Base-by-base conservation (phyloP, 2,113 vertebrate genomes). In the Tapirus terrestris region DNA sequence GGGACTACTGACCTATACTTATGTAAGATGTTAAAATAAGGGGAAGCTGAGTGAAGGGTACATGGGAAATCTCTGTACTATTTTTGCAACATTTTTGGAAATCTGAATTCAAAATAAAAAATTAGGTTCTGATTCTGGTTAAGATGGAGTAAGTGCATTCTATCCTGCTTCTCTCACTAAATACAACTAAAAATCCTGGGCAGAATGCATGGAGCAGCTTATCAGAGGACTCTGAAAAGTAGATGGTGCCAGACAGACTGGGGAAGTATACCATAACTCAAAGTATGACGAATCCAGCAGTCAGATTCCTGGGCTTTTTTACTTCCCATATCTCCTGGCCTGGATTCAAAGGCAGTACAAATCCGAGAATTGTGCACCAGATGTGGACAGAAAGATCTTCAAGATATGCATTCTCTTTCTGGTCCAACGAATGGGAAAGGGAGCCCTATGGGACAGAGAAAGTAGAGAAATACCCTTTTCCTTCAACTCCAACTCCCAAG, bases 101-200 rank as follows among this genome's bases (percentile, higher is more conserved):
- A 90, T 84, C 70, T 65, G 60, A 95, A 95, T 84, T 75, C 48
- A 65, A 84, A 90, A 77, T 77, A 68, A 48, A 89, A 82, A 48
- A 18, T 23, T 65, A 56, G 39, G 12, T 77, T 67, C 76, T 87
- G 75, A 65, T 63, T 88, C 83, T 67, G 36, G 4, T 67, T 67
- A 48, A 25, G n/a, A 58, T 51, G 23, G 70, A 80, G 27, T 25
- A 80, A 53, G 29, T n/a, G 25, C 51, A 23, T 81, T 80, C 76
- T 68, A 70, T 23, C n/a, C 56, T 89, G 25, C 27, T 81, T 81
- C 61, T 91, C 33, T 79, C 73, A 91, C 76, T 91, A 58, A 80
- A 68, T 31, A 27, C 76, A 70, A 39, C 76, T 43, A 56, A 67
- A 77, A 73, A 33, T 93, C 39, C 51, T 93, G 45, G 27, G 63